Conservation (phyloP, 2,113 vertebrate genomes). For the Sterna hirundo region DNA sequence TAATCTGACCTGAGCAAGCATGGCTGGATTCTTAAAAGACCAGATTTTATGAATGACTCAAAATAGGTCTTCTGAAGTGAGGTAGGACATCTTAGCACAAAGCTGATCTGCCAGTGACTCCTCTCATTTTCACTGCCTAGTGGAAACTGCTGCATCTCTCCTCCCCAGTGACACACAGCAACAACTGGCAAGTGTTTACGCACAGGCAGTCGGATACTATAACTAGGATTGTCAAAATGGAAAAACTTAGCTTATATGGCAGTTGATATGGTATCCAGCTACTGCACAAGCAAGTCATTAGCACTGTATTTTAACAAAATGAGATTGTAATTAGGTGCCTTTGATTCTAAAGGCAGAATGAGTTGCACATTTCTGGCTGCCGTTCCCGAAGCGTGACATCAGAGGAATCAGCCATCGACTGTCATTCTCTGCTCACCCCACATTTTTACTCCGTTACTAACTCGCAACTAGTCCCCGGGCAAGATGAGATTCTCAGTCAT, state of each 20-base stretch:
- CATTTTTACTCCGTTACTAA: constrained; percentile 36
- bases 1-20: neutral
- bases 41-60: neutral
- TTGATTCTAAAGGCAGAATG: constrained; percentile 41
- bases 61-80: neutral
- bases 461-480: neutral
- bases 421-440: neutral
- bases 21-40: neutral
- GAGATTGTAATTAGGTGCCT: constrained; percentile 53
- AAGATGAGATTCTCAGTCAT: neutral
- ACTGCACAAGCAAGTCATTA: constrained; percentile 49
- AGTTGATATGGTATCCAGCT: constrained; percentile 18
- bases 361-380: constrained; percentile 59
- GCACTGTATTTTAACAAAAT: constrained; percentile 35
- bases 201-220: neutral
- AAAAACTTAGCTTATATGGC: neutral
- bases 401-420: constrained; percentile 22
- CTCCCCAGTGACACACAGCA: neutral
- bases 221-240: neutral
- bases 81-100: neutral
- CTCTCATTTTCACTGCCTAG: neutral
- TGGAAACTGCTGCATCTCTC: neutral
- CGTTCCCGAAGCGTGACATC: constrained; percentile 4
- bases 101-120: neutral
- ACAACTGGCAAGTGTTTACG: neutral